Percentiles rank a stretch among this genome's conserved stretches.
phyloP scores from a whole-genome alignment of 23 tunicate species.

The Ciona savignyi region DNA sequence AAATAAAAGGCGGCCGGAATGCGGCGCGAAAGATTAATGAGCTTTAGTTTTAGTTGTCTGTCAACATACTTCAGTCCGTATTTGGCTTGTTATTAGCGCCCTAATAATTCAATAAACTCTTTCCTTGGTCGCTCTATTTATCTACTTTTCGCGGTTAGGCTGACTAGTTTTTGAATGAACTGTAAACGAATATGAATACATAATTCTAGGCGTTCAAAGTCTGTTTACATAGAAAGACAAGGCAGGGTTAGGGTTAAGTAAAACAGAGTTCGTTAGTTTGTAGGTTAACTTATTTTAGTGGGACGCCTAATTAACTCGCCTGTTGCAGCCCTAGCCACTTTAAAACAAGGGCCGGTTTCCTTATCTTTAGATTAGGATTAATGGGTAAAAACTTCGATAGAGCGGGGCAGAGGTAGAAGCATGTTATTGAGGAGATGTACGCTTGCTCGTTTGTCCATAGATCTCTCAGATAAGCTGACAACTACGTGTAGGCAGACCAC shows the following conservation, averaged over 20 bases:
- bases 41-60: not conserved
- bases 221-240: not conserved
- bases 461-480: not conserved
- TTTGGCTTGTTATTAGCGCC: not conserved
- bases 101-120: not conserved
- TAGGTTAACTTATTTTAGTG: too few species aligned
- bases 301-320: not conserved
- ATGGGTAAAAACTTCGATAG: not conserved
- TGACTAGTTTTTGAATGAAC: not conserved
- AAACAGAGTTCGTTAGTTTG: too few species aligned
- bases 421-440: not conserved
- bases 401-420: not conserved
- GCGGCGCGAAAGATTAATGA: not conserved
- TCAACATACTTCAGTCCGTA: not conserved
- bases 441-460: not conserved
- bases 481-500: not conserved
- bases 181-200: not conserved
- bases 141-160: not conserved
- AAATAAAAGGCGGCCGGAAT: not conserved
- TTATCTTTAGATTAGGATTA: not conserved
- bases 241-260: not conserved
- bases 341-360: not conserved
- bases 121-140: not conserved
- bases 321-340: not conserved
- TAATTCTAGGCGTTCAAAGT: not conserved